Conservation (phyloP, 2,113 vertebrate genomes). For the Scalopus aquaticus region DNA sequence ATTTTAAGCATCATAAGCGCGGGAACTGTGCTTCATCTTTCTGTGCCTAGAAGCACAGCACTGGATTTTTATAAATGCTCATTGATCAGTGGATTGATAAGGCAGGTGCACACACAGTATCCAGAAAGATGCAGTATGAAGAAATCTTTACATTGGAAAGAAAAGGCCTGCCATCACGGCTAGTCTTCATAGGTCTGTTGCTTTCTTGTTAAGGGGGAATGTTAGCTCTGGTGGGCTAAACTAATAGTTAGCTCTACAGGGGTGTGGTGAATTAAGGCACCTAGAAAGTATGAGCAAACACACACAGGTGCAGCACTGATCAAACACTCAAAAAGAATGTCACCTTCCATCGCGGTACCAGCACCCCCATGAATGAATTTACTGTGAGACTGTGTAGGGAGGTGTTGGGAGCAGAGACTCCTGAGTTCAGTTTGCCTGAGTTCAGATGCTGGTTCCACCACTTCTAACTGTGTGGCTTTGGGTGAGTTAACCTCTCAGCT, state of each 20-base stretch:
- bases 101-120: neutral
- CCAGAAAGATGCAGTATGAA: neutral
- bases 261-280: neutral
- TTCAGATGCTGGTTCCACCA: neutral
- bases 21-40: neutral
- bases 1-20: neutral
- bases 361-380: neutral
- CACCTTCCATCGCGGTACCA: neutral
- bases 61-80: neutral
- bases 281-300: neutral
- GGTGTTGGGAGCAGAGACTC: neutral
- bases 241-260: neutral
- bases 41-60: neutral
- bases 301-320: neutral
- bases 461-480: neutral
- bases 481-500: neutral
- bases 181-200: neutral
- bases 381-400: no score
- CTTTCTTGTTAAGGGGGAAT: neutral
- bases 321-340: neutral
- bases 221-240: neutral
- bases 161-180: neutral
- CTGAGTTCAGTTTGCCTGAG: neutral
- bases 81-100: neutral
- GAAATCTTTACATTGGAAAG: neutral